These are phyloP conservation scores for Spheniscus humboldti DNA, from an alignment of 2,797 vertebrate species.

Conservation along the genomic window DNA sequence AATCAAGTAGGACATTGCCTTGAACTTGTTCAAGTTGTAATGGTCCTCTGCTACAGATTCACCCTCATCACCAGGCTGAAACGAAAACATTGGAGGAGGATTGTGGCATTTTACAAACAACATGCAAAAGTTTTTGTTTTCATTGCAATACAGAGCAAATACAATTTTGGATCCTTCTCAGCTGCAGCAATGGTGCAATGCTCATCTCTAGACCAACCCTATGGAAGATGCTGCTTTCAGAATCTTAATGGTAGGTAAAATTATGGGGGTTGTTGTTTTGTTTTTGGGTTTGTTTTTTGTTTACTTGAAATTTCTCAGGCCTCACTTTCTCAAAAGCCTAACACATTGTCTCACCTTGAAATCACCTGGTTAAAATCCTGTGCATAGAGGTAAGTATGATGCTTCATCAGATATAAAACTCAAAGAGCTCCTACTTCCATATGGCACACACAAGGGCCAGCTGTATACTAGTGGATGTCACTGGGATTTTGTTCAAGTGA, in stretches of 20 bases:
- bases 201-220: rapidly evolving
- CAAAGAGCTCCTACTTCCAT: background rate
- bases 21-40: background rate
- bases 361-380: background rate
- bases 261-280: too few species aligned
- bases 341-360: background rate
- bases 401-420: background rate
- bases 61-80: background rate
- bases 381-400: background rate
- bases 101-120: background rate
- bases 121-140: background rate
- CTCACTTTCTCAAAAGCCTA: background rate
- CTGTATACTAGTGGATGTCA: background rate
- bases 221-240: background rate
- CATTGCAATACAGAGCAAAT: background rate
- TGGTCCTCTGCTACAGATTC: rapidly evolving
- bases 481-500: background rate
- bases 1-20: background rate
- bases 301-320: background rate
- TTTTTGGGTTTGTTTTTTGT: background rate
- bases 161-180: background rate
- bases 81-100: background rate
- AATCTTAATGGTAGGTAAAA: background rate
- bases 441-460: background rate
- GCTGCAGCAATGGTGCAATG: background rate